phyloP scores from a whole-genome alignment of 2,797 vertebrate genomes.

The Tinamus major region DNA sequence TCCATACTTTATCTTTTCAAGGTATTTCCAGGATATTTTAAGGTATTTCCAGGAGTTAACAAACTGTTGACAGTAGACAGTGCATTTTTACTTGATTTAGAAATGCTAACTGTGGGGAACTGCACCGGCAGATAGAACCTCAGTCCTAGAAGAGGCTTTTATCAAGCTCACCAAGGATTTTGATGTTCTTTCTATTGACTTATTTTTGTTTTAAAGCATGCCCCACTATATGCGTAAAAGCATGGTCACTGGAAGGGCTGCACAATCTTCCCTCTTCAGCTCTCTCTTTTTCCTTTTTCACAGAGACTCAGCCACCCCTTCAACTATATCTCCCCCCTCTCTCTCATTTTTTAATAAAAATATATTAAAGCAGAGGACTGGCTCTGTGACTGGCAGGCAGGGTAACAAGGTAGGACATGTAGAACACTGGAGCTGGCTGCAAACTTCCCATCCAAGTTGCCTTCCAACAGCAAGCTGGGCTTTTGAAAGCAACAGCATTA shows the following conservation, averaged over 20 bases:
- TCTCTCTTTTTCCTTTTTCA: not conserved
- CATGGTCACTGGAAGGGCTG: rapidly evolving
- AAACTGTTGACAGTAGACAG: not conserved
- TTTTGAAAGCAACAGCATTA: not conserved
- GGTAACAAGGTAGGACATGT: not conserved
- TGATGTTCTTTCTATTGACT: not conserved
- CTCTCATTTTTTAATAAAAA: not conserved
- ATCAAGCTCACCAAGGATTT: not conserved
- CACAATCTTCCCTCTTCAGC: not conserved
- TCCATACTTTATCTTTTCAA: not conserved
- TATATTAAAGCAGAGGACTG: not conserved
- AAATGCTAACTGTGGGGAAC: not conserved
- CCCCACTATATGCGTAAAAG: not conserved
- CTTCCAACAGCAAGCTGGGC: not conserved
- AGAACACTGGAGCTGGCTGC: not conserved
- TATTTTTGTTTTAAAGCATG: not conserved
- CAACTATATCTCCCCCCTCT: not conserved
- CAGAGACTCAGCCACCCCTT: not conserved
- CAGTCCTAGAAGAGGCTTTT: not conserved
- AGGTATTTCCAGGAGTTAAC: not conserved
- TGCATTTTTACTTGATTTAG: not conserved
- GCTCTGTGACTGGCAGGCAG: not conserved
- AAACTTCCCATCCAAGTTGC: not conserved
- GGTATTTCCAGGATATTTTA: not conserved
- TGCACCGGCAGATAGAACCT: not conserved